Evolutionary conservation across 2,113 vertebrate genomes (phyloP).

Genomic region (Ailurus styani): DNA sequence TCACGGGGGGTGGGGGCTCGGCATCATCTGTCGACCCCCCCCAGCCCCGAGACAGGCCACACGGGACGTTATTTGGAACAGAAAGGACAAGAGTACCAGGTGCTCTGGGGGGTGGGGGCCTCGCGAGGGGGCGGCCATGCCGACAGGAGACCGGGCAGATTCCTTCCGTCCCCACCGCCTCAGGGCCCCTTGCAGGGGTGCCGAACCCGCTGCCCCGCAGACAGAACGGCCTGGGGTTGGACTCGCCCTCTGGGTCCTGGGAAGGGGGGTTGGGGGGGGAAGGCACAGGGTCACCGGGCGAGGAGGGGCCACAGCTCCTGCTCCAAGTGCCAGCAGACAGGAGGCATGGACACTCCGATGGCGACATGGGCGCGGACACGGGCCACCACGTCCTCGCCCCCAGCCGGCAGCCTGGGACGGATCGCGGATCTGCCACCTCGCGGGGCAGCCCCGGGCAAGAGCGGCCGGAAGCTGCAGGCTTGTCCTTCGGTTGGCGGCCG

Average conservation of each 20-base stretch:
- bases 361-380: neutral
- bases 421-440: rapidly evolving
- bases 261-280: neutral
- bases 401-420: neutral
- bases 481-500: rapidly evolving
- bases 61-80: rapidly evolving
- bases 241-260: rapidly evolving
- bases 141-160: no score
- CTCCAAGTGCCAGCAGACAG: rapidly evolving
- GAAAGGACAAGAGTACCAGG: neutral
- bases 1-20: no score
- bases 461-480: neutral
- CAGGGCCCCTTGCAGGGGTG: neutral
- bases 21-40: no score
- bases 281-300: rapidly evolving
- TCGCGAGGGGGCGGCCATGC: neutral
- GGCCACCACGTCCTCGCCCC: neutral
- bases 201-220: neutral
- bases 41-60: neutral
- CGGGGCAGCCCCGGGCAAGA: neutral
- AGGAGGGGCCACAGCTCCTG: neutral
- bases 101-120: neutral
- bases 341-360: rapidly evolving
- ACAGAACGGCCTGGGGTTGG: neutral
- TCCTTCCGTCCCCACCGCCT: rapidly evolving